phyloP scores from a whole-genome alignment of 2,888 invertebrate species.

The Protodeltote pygarga region DNA sequence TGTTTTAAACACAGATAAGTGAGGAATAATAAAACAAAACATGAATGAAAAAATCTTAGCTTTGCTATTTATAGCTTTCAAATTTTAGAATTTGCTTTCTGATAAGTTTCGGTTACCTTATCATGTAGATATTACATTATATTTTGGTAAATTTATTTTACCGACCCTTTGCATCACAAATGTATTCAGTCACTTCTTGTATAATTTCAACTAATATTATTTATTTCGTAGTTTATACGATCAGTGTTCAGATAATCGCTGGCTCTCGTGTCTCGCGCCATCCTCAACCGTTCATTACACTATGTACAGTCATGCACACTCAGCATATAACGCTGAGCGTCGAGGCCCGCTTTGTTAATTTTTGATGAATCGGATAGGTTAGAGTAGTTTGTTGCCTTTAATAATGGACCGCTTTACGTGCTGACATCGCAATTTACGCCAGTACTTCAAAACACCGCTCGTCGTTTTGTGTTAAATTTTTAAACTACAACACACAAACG shows the following conservation, averaged over 20 bases:
- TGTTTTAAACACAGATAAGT: no score
- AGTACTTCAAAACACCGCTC: slow-evolving; percentile 18
- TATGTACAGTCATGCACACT: slow-evolving; percentile 44
- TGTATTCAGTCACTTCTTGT: no score
- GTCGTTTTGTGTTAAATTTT: slow-evolving; percentile 30
- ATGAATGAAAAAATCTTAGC: no score
- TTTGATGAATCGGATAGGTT: slow-evolving; percentile 65
- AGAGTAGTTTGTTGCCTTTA: slow-evolving; percentile 57
- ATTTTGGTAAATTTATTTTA: no score
- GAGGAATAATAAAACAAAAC: no score
- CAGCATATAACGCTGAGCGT: slow-evolving; percentile 46
- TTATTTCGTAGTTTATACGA: no score
- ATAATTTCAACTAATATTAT: no score
- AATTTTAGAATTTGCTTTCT: no score
- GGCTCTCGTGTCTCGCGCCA: slow-evolving; percentile 2
- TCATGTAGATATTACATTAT: no score
- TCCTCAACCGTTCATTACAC: slow-evolving; percentile 3
- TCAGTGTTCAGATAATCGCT: slow-evolving; percentile 13
- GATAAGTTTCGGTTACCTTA: no score
- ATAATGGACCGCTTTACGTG: slow-evolving; percentile 53
- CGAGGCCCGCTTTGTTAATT: slow-evolving; percentile 62
- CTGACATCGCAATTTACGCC: slow-evolving; percentile 54
- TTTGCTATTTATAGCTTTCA: no score
- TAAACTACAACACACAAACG: slow-evolving; percentile 38
- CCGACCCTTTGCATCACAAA: no score